Evolutionary conservation across 2,113 vertebrate species (phyloP), one percentile per base, ranked within the genome.

Genomic region (Pogona vitticeps): DNA sequence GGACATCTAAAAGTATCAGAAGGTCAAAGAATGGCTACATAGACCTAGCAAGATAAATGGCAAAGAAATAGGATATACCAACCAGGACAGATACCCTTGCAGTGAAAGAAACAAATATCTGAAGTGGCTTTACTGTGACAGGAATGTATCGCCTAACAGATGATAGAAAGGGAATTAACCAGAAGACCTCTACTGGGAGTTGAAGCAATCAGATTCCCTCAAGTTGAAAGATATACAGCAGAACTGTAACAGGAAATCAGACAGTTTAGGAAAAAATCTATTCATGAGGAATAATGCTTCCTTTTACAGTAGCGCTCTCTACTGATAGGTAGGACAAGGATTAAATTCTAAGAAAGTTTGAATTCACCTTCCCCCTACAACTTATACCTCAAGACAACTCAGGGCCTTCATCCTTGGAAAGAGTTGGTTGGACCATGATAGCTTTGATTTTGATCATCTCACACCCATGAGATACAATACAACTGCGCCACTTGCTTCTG

Each of bases 181-280:
- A 86, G 38, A 88, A 91, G 1, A 52, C 20, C 36, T 72, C 21
- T 59, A 5, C 76, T 81, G 85, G 71, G 82, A 86, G 40, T 14
- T 23, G 3, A 33, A 14, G 52, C 79, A 73, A 86, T 52, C 6
- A 68, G 90, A 89, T 7, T 26, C 63, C 65, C 72, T 89, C 80
- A 88, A 72, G 23, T 18, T 91, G 78, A 89, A 91, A 87, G 65
- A 80, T 13, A 46, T 65, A 70, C 31, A 56, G 26, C 88, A 40
- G 90, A 77, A 83, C 0, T 14, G 9, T n/a, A 86, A 28, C 85
- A 91, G 86, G 85, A 56, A 79, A 89, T 65, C 10, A 80, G 18
- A 18, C 9, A 86, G 38, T 76, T 88, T 23, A 90, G 23, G 6
- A 26, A 89, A 83, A 91, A 86, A 3, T 70, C 31, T 40, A 15